These are phyloP conservation scores for Anoplophora glabripennis DNA, from an alignment of 1,140 invertebrate genomes.

Conservation along the genomic window DNA sequence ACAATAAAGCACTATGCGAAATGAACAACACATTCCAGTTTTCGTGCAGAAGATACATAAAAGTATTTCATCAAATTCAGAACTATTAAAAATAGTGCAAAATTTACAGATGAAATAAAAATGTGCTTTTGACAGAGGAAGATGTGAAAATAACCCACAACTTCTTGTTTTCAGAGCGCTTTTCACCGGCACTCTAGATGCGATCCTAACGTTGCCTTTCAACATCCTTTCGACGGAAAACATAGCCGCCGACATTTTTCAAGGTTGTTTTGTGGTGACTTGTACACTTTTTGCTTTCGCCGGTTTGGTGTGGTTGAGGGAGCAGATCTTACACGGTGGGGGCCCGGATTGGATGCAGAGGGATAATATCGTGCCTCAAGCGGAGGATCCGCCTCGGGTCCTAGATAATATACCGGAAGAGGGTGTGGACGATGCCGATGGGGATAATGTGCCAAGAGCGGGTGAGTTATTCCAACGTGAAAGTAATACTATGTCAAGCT, in stretches of 20 bases:
- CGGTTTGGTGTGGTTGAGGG: slow-evolving; percentile 93
- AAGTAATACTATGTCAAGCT: too few species aligned
- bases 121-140: too few species aligned
- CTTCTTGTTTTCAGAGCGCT: slow-evolving; percentile 18
- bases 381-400: slow-evolving; percentile 19
- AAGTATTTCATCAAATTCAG: too few species aligned
- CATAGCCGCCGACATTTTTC: slow-evolving; percentile 88
- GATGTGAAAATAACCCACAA: background rate
- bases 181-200: slow-evolving; percentile 64
- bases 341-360: slow-evolving; percentile 53
- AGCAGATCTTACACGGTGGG: slow-evolving; percentile 96
- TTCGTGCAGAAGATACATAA: too few species aligned
- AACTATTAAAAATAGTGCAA: too few species aligned
- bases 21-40: too few species aligned
- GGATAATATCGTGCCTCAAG: slow-evolving; percentile 26
- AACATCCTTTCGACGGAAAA: slow-evolving; percentile 94
- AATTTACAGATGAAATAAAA: too few species aligned
- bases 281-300: slow-evolving; percentile 97
- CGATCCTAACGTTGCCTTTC: slow-evolving; percentile 81
- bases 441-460: slow-evolving; percentile 19
- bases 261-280: slow-evolving; percentile 94
- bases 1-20: background rate
- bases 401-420: slow-evolving; percentile 36
- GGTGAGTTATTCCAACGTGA: too few species aligned
- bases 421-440: slow-evolving; percentile 29